phyloP scores from a whole-genome alignment of 2,113 vertebrate genomes.

The Mellivora capensis region DNA sequence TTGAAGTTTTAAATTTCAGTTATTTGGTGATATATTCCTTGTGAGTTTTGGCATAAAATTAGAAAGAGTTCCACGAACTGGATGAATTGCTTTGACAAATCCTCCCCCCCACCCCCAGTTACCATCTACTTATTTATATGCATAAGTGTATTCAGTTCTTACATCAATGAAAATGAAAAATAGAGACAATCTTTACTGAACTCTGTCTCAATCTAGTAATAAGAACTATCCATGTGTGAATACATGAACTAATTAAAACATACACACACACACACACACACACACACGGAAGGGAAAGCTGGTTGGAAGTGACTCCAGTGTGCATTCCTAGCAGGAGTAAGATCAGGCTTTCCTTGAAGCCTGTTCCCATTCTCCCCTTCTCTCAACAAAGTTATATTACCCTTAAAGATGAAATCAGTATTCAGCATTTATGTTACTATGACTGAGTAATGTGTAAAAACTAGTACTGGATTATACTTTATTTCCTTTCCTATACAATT shows the following conservation, averaged over 20 bases:
- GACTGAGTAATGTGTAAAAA: not conserved
- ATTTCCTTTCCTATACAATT: not conserved
- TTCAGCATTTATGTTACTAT: not conserved
- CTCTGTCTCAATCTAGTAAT: not conserved
- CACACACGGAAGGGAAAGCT: not conserved
- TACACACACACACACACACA: not conserved
- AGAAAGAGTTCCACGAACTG: not conserved
- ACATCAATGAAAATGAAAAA: not conserved
- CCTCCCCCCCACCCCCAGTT: not conserved
- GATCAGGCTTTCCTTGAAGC: not conserved
- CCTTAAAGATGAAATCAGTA: not conserved
- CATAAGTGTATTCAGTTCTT: not conserved
- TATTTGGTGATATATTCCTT: not conserved
- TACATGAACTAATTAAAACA: not conserved
- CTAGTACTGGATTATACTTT: not conserved
- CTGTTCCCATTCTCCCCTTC: not conserved
- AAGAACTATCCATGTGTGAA: not conserved
- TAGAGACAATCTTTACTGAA: not conserved
- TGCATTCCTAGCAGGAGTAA: not conserved
- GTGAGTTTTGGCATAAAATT: slow-evolving; percentile 32
- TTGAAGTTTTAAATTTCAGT: not conserved
- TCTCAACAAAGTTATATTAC: not conserved
- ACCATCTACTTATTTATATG: not conserved
- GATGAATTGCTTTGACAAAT: not conserved
- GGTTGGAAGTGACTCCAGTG: not conserved